Percentiles rank a stretch among this genome's conserved stretches.
Conservation (phyloP, 2,888 invertebrate genomes). For the Zygothrica quintamaculata region DNA sequence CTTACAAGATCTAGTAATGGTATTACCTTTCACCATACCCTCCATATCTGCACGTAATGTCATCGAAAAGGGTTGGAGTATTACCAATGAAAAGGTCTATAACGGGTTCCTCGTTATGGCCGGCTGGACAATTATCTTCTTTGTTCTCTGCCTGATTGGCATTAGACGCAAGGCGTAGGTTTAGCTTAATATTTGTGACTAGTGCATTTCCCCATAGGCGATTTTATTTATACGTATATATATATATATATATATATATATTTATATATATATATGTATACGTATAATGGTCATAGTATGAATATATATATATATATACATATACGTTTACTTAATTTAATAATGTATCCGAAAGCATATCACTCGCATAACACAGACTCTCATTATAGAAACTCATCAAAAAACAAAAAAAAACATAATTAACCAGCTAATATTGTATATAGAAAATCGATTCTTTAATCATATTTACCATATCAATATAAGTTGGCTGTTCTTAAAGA, state of each 20-base stretch:
- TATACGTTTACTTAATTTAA: slow-evolving; percentile 74
- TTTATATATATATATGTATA: slow-evolving; percentile 57
- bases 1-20: slow-evolving; percentile 87
- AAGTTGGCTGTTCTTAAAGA: slow-evolving; percentile 26
- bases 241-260: too few relatives aligned
- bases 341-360: slow-evolving; percentile 71
- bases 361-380: slow-evolving; percentile 77
- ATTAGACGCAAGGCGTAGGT: slow-evolving; percentile 85
- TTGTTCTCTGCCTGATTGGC: slow-evolving; percentile 86
- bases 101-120: slow-evolving; percentile 89
- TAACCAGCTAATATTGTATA: slow-evolving; percentile 16
- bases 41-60: slow-evolving; percentile 91
- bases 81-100: slow-evolving; percentile 89
- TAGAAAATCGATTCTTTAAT: neutral
- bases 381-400: slow-evolving; percentile 51
- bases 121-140: slow-evolving; percentile 88
- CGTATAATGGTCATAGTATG: slow-evolving; percentile 51
- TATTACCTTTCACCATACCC: slow-evolving; percentile 92
- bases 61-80: slow-evolving; percentile 90
- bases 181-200: slow-evolving; percentile 27
- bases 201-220: slow-evolving; percentile 68
- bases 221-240: slow-evolving; percentile 57
- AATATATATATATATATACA: slow-evolving; percentile 56
- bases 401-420: slow-evolving; percentile 15
- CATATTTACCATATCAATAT: neutral